phyloP scores from a whole-genome alignment of 2,797 vertebrate species.

The Pelodytes ibericus region DNA sequence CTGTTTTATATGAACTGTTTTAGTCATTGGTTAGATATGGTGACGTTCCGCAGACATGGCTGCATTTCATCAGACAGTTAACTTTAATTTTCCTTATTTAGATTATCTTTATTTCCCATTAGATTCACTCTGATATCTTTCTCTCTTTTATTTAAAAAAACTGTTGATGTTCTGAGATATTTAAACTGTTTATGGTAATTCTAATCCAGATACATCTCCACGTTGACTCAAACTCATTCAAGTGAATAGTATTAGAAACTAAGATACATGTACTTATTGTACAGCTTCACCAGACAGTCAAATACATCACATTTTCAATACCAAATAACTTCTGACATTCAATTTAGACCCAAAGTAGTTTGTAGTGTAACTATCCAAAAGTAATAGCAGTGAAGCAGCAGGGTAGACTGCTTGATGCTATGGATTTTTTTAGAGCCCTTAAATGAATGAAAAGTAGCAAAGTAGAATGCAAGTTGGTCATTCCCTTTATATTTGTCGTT shows the following conservation, averaged over 20 bases:
- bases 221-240: constrained; percentile 33
- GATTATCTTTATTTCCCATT: background rate
- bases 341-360: constrained; percentile 55
- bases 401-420: constrained; percentile 45
- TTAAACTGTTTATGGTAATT: constrained; percentile 26
- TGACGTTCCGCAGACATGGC: too few species aligned
- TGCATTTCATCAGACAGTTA: background rate
- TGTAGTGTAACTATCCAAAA: constrained; percentile 53
- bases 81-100: background rate
- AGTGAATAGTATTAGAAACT: constrained; percentile 29
- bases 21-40: too few species aligned
- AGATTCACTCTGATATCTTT: background rate
- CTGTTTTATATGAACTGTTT: too few species aligned
- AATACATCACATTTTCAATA: constrained; percentile 50
- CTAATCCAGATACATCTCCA: constrained; percentile 1
- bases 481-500: constrained; percentile 18
- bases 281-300: constrained; percentile 42
- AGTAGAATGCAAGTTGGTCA: constrained; percentile 30
- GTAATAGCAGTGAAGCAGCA: constrained; percentile 51
- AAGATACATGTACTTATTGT: constrained; percentile 40
- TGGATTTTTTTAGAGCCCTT: constrained; percentile 36
- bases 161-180: constrained; percentile 11
- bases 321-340: constrained; percentile 52
- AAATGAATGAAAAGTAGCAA: constrained; percentile 38
- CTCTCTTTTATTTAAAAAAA: constrained; percentile 17